phyloP scores from a whole-genome alignment of 2,113 vertebrate genomes.

The Patagioenas fasciata region DNA sequence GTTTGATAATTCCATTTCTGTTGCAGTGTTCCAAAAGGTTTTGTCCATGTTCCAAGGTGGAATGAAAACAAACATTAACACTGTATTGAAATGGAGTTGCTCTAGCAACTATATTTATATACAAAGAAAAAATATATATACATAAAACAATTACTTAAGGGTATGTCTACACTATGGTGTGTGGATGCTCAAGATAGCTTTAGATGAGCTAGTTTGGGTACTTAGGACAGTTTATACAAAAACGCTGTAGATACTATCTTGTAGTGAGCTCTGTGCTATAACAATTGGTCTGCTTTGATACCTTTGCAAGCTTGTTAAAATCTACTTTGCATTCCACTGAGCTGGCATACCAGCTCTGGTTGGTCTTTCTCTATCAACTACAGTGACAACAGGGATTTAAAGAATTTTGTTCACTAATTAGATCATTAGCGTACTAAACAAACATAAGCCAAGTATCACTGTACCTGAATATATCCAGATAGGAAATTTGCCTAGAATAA shows the following conservation, averaged over 20 bases:
- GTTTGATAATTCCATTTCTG: constrained; percentile 26
- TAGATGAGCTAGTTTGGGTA: background rate
- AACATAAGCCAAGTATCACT: background rate
- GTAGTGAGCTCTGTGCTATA: background rate
- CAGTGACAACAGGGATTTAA: fast-evolving
- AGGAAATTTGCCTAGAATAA: background rate
- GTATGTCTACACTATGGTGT: background rate
- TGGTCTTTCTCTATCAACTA: background rate
- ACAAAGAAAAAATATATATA: background rate
- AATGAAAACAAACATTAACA: background rate
- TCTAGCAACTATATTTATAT: background rate
- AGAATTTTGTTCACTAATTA: background rate
- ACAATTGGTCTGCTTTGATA: background rate
- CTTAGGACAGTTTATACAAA: background rate
- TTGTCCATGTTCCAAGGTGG: background rate
- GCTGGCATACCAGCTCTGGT: background rate
- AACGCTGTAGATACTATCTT: background rate
- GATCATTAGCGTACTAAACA: background rate
- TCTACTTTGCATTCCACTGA: background rate
- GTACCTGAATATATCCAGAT: background rate
- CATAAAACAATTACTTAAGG: background rate
- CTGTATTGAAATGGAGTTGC: background rate
- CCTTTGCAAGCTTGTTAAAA: background rate
- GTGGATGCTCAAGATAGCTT: background rate
- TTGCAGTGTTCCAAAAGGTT: background rate